These are phyloP conservation scores for Solenodon paradoxus DNA, from an alignment of 2,113 vertebrate species.

Conservation along the genomic window DNA sequence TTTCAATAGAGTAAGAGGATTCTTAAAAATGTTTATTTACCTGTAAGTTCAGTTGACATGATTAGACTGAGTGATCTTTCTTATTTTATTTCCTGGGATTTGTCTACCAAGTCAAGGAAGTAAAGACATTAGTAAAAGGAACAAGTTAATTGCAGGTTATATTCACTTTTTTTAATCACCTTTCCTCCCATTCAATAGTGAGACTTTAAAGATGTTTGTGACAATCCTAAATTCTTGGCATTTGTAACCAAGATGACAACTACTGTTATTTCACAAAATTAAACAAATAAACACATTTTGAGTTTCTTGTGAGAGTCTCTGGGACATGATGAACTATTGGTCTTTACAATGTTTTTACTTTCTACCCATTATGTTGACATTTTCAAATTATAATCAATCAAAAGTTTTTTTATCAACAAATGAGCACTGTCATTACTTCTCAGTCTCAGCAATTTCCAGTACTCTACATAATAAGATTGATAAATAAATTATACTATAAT, in stretches of 20 bases:
- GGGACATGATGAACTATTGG: neutral
- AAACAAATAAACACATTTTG: neutral
- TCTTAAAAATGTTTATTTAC: neutral
- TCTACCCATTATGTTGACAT: neutral
- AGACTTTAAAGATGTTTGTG: neutral
- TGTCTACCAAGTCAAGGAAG: neutral
- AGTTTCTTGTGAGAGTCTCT: neutral
- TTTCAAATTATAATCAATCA: neutral
- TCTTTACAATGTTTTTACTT: neutral
- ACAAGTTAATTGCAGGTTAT: neutral
- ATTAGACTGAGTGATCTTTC: neutral
- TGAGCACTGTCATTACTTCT: neutral
- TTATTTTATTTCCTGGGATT: neutral
- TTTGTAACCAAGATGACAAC: neutral
- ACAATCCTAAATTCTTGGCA: neutral
- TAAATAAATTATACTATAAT: neutral
- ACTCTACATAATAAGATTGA: neutral
- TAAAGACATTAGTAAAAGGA: neutral
- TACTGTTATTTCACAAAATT: neutral
- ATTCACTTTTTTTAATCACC: neutral
- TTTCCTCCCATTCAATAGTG: neutral
- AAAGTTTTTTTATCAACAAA: slow-evolving; percentile 11
- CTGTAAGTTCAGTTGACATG: neutral
- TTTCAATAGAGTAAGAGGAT: no score
- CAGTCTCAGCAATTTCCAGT: neutral